phyloP scores from a whole-genome alignment of 2,797 vertebrate genomes.

The Melanotaenia trifasciata region DNA sequence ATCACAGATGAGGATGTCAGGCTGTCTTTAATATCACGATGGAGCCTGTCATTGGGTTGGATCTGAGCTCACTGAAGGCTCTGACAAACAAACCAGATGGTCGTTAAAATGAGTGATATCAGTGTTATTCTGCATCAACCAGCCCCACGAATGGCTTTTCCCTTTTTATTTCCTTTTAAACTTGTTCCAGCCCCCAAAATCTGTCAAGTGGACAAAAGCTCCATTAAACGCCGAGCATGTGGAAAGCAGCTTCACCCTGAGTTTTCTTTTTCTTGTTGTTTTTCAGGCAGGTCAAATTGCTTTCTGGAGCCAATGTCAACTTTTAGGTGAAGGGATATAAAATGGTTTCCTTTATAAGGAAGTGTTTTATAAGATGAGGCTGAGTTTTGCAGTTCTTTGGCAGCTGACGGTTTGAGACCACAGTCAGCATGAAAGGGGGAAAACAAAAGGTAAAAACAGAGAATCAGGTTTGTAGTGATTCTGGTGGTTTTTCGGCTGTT shows the following conservation, averaged over 20 bases:
- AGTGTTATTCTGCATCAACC: neutral
- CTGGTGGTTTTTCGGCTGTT: too few relatives aligned
- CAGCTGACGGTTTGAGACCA: constrained; percentile 7
- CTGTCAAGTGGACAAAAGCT: constrained; percentile 22
- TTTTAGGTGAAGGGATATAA: neutral
- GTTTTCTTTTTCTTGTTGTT: neutral
- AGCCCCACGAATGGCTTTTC: neutral
- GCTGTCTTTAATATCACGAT: neutral
- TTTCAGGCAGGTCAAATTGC: constrained; percentile 8
- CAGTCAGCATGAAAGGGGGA: neutral
- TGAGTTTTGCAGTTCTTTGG: neutral
- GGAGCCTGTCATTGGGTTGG: neutral
- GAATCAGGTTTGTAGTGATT: neutral
- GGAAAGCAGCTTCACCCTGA: neutral
- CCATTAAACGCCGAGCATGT: constrained; percentile 1
- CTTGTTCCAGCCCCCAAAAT: neutral
- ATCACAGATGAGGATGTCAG: constrained; percentile 6
- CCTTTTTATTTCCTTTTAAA: neutral
- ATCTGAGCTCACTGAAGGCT: neutral
- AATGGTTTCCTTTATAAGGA: constrained; percentile 7
- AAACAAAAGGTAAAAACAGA: neutral
- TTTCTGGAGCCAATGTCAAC: neutral
- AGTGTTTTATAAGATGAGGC: neutral
- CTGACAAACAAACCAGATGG: constrained; percentile 2
- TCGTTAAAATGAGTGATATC: neutral